Base-by-base conservation (phyloP, 2,797 vertebrate genomes). In the Phalloptychus januarius region DNA sequence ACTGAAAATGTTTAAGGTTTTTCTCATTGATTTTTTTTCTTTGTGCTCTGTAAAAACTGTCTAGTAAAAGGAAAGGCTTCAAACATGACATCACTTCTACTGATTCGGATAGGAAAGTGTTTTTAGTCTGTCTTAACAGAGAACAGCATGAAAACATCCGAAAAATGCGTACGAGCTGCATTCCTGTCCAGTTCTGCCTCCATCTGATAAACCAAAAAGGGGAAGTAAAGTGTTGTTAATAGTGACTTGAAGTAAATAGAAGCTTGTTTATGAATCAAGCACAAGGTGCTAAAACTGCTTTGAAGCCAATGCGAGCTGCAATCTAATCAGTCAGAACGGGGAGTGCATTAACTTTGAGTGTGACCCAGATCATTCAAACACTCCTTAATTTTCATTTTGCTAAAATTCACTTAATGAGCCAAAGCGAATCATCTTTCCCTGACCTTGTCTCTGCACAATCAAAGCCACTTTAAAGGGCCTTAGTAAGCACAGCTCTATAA, bases 171-270 rank as follows among this genome's bases (percentile, higher is more conserved):
- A 23, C 31, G 46, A 85, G 79, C 87, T 79, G 87, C 87, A 92
- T 91, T 93, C 90, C 87, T 85, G 69, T 81, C 78, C 61, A 25
- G 40, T 28, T 81, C 52, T 80, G 77, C 54, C 80, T 78, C 63
- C 52, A 45, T 76, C 67, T 28, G 38, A 69, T 79, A 79, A 89
- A 82, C 44, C 38, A 85, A 76, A 87, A 81, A 79, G 86, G 67
- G 31, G 11, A 25, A 52, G 63, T 2, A 50, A 87, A 58, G 69
- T 86, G 82, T 80, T 80, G 79, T 84, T 81, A 85, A 74, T 63
- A 78, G 63, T 72, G 79, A 71, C 76, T 85, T 48, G 44, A 74
- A 1, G 77, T 83, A 75, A 88, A 86, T 83, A 87, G 77, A 83
- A 73, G 81, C 78, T 77, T 46, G 5, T 33, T 58, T 71, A 83